Base-by-base conservation (phyloP, 1,140 invertebrate species). In the Zeugodacus cucurbitae region DNA sequence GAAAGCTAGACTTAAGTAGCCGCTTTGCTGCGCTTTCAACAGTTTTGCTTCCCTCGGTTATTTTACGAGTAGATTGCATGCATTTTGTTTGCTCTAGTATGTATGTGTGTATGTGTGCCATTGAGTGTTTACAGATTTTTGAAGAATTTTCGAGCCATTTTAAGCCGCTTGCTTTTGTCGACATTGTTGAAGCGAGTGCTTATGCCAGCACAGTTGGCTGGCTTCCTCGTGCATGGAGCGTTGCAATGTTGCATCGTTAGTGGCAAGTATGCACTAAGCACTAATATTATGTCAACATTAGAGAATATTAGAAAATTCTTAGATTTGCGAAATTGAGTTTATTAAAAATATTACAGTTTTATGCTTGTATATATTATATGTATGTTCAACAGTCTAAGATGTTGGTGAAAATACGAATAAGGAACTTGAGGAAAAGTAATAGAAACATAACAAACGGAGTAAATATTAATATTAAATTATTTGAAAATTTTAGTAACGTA, bases 271-370 rank as follows among this genome's bases (percentile, higher is more conserved):
- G 54, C 82, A 54, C 29, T 86, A 48, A 86, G 54, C 82, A 54
- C 29, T 86, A 48, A 86, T 87, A 62, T 62, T 64, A 17, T 87
- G 86, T 87, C 86, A 87, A 87, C 59, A 59, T 62, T 32, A 87
- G 67, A 74, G 22, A 62, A 44, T 87, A 87, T 87, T 62, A 87
- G 86, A 87, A 87, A 87, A 64, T 59, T 59, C 32, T 64, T 22
- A 22, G 58, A 87, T 87, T 87, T 87, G 57, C 32, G 57, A 62
- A 87, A 87, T 87, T 87, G 86, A 87, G 58, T 87, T 64, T 87
- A 87, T 87, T 87, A 87, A 87, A 64, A 87, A 62, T 48, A 44
- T n/a, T 17, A 54, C 17, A 54, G 14, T 17, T 1, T 54, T 20
- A 3, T 54, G 14, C 17, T 54, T 4, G 14, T 20, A 20, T 4